Evolutionary conservation across 2,797 vertebrate genomes (phyloP), one percentile per base, ranked within the genome.

Genomic region (Xerus rutilus): DNA sequence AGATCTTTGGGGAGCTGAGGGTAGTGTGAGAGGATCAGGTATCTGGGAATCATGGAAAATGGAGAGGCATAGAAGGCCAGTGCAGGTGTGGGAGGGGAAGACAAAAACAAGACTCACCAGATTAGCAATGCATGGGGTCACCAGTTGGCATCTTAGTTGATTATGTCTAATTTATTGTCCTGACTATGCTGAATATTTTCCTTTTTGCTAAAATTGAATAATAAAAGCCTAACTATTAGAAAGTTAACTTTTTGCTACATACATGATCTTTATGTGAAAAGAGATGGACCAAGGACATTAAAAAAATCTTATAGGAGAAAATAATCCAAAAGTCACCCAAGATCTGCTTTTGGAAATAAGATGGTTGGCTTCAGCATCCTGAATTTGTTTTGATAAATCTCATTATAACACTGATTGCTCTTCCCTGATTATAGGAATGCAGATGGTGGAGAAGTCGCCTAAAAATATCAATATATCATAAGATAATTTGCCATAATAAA

Each of bases 401-500:
- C 86, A 93, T 57, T 25, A 21, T 57, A 89, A 84, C 18, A 74
- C 65, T 57, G 73, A 92, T 67, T 92, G 52, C 69, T 90, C 79
- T 83, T 83, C 18, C 64, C 18, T 92, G 43, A 91, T 62, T 85
- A 86, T 73, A 89, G 6, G 72, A 76, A 86, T 84, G 39, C 52
- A 88, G 77, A 73, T 21, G 35, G 45, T 54, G 7, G 59, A 69
- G 73, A 92, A 76, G 30, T 15, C 17, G 45, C n/a, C 85, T 88
- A 76, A 93, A 10, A 25, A 84, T 52, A 88, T 47, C 20, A 67
- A 67, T 73, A 64, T 52, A 83, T 93, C 30, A 94, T 14, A 94
- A 69, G 47, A 62, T 43, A 93, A 91, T 91, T 65, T 89, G n/a
- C n/a, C 57, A 96, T 84, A 91, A 91, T 87, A 78, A 93, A 86